Evolutionary conservation across 2,888 invertebrate species (phyloP).

Genomic region (Ormyrus labotus): DNA sequence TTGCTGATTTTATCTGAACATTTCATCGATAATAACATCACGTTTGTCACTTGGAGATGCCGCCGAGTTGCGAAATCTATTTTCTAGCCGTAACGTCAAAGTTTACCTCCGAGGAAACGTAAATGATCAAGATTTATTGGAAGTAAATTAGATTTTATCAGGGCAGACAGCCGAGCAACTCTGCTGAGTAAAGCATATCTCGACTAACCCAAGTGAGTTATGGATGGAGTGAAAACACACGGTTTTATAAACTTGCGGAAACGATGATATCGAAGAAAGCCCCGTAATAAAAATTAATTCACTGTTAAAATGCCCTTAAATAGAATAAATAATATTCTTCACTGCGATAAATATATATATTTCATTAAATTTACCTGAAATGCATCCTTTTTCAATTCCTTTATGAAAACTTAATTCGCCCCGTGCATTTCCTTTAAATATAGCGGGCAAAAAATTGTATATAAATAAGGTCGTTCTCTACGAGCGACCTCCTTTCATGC

Average conservation of each 20-base stretch:
- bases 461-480: too few relatives aligned
- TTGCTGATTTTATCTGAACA: conserved; percentile 17
- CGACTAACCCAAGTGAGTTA: background rate
- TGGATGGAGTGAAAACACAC: background rate
- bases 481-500: too few relatives aligned
- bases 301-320: too few relatives aligned
- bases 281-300: too few relatives aligned
- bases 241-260: background rate
- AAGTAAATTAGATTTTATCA: conserved; percentile 53
- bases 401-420: too few relatives aligned
- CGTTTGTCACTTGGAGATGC: conserved; percentile 10
- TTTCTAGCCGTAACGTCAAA: conserved; percentile 35
- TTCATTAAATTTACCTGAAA: too few relatives aligned
- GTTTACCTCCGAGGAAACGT: conserved; percentile 17
- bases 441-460: too few relatives aligned
- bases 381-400: too few relatives aligned
- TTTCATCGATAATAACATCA: conserved; percentile 23
- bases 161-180: conserved; percentile 25
- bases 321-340: too few relatives aligned
- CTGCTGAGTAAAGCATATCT: conserved; percentile 23
- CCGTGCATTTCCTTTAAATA: too few relatives aligned
- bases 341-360: too few relatives aligned
- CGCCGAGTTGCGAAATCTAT: conserved; percentile 24
- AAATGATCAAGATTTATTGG: conserved; percentile 51
- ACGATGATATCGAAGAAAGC: background rate